Evolutionary conservation across 2,888 invertebrate genomes (phyloP), one percentile per base, ranked within the genome.

Genomic region (Sminthurinus aureus): DNA sequence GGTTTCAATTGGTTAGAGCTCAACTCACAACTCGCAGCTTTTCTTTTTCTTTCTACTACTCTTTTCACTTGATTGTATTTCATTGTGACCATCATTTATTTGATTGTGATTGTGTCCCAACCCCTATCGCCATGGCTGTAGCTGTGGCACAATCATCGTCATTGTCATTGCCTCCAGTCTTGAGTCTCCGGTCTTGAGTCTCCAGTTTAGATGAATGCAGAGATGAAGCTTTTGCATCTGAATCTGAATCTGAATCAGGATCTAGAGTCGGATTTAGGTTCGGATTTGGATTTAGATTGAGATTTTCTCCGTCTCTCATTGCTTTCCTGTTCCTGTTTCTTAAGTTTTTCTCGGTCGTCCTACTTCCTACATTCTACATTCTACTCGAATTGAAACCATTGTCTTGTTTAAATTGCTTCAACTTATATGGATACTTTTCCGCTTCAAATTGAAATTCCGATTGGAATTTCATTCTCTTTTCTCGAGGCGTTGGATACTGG

Each of bases 401-500:
- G 71, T 71, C 71, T 71, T 24, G 26, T 71, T 71, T 71, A 71
- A 71, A 71, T 71, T 26, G 26, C 71, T 71, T 71, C 8, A 64
- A 64, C 2, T 18, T 13, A 64, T 13, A 64, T 38, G 38, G 38
- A 15, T 69, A 11, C n/a, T 20, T 71, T 13, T 11, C 24, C 13
- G 26, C 12, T 24, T 71, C 24, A 24, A 20, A 24, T 12, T 71
- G 24, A 13, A 11, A 13, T 20, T 71, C 26, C 6, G 71, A 71
- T 71, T 13, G 71, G 22, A 71, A 71, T 71, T 24, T 13, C 24
- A 71, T 71, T 71, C 24, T 4, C 11, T 15, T 11, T 18, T 71
- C 24, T 71, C 26, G 26, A 71, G 6, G 18, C 8, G 8, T 52
- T 52, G 13, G 52, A 52, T 52, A 11, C 52, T 52, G 13, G 52